Evolutionary conservation across 2,888 invertebrate genomes (phyloP), one percentile per base, ranked within the genome.

Genomic region (Apamea crenata): DNA sequence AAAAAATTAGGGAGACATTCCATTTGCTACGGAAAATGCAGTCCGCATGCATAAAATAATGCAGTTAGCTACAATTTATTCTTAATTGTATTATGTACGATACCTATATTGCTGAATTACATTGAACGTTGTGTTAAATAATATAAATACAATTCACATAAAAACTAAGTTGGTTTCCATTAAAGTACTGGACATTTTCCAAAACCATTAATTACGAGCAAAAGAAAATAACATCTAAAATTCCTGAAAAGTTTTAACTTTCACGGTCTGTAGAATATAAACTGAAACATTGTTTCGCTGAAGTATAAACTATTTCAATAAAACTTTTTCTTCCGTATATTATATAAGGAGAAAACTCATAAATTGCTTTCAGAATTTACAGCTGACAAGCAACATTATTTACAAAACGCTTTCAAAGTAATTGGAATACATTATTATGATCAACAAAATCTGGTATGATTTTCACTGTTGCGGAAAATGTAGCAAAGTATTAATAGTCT

Each of bases 281-380:
- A 53, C 32, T 74, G 25, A 59, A 69, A 65, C 56, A 50, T 66
- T 69, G 21, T n/a, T 75, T 40, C 1, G 32, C 12, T 40, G 32
- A 56, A 63, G 32, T 16, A 56, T 74, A 50, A 32, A 65, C 56
- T 81, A 65, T 56, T 81, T 47, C n/a, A n/a, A 29, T 75, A 16
- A 66, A 81, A 81, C 56, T 81, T 75, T 68, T 81, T 32, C 47
- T 56, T 74, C 36, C 68, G 36, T 25, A 29, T 10, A 16, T 44
- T 10, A 16, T 44, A 44, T 0, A 14, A 8, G n/a, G 12, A 47
- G 75, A 40, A 81, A 81, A 81, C 63, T 59, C 75, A 74, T 81
- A 81, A 81, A 81, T 69, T 75, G 16, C 21, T 78, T 82, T 66
- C 73, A 66, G 32, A 83, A 83, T 78, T 83, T 71, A 82, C 73